phyloP scores from a whole-genome alignment of 2,797 vertebrate genomes.

The Forpus xanthops region DNA sequence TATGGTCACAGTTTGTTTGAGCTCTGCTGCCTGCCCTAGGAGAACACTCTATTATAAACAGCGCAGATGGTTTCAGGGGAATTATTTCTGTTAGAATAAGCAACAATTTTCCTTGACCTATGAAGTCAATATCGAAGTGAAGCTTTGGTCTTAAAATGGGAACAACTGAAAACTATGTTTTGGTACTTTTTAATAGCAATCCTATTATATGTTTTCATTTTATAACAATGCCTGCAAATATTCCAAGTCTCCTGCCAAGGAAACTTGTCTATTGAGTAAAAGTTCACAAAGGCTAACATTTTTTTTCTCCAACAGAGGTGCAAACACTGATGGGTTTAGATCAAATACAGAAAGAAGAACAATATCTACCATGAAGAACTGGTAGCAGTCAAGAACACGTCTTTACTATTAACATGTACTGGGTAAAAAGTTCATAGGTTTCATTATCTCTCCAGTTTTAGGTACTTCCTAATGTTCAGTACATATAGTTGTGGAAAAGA shows the following conservation, averaged over 20 bases:
- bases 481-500: neutral
- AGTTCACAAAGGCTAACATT: neutral
- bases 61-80: neutral
- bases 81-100: conserved; percentile 34
- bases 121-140: conserved; percentile 16
- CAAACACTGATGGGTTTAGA: neutral
- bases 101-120: conserved; percentile 45
- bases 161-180: neutral
- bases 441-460: neutral
- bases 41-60: neutral
- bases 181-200: neutral
- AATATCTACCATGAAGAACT: neutral
- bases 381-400: neutral
- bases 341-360: neutral
- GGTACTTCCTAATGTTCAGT: neutral
- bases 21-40: neutral
- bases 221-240: neutral
- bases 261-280: neutral
- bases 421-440: neutral
- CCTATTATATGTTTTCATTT: neutral
- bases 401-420: neutral
- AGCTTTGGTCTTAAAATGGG: neutral
- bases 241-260: neutral
- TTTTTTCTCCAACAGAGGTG: neutral
- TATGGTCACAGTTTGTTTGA: conserved; percentile 5